These are phyloP conservation scores for Gasterosteus nipponicus DNA, from an alignment of 2,113 vertebrate species.

Conservation along the genomic window DNA sequence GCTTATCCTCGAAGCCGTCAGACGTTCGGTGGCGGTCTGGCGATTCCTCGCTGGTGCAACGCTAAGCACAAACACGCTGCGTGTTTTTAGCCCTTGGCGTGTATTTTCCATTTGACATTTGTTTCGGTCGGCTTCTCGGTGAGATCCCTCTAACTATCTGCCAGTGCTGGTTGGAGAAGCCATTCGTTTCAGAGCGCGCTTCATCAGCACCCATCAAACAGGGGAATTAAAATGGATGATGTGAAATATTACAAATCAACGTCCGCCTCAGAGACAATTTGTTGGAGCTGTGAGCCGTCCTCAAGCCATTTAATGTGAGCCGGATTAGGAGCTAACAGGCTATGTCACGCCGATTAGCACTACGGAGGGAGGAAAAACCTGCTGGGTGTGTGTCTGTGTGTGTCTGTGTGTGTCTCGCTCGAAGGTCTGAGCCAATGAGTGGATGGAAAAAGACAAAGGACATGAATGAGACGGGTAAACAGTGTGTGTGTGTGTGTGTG, in stretches of 20 bases:
- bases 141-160: too few relatives aligned
- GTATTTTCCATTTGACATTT: too few relatives aligned
- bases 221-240: not conserved
- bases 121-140: too few relatives aligned
- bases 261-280: not conserved
- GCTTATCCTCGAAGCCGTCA: too few relatives aligned
- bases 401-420: not conserved
- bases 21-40: too few relatives aligned
- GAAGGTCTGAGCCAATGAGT: slow-evolving; percentile 5
- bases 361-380: not conserved
- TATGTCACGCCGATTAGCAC: slow-evolving; percentile 41
- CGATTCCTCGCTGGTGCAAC: too few relatives aligned
- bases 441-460: not conserved
- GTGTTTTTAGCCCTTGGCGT: too few relatives aligned
- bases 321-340: slow-evolving; percentile 47
- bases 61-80: too few relatives aligned
- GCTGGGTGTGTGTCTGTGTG: not conserved
- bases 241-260: not conserved
- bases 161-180: not conserved
- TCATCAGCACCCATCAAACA: not conserved
- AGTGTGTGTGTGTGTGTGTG: not conserved
- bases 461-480: not conserved
- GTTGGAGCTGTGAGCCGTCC: not conserved
- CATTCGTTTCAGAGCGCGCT: not conserved
- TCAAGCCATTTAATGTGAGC: not conserved